These are phyloP conservation scores for Agrilus cyanescens DNA, from an alignment of 2,888 invertebrate species.

Conservation along the genomic window DNA sequence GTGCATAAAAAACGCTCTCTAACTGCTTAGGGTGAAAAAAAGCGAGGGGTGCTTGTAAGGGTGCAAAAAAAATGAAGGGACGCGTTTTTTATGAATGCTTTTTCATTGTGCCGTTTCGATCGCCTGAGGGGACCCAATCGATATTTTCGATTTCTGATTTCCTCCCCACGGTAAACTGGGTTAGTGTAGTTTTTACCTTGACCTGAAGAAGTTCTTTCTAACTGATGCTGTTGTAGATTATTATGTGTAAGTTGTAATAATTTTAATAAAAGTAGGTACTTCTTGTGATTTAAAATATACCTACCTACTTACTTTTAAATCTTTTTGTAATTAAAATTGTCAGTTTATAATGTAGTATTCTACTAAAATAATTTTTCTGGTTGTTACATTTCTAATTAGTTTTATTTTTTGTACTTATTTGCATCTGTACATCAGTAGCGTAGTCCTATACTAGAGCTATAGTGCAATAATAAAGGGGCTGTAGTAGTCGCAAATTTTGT, in stretches of 20 bases:
- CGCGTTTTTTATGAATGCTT: constrained; percentile 35
- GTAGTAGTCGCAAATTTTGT: too few relatives aligned
- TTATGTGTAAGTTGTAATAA: too few relatives aligned
- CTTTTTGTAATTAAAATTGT: background rate
- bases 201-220: constrained; percentile 5
- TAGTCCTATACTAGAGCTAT: too few relatives aligned
- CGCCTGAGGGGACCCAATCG: constrained; percentile 31
- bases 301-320: too few relatives aligned
- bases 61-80: constrained; percentile 28
- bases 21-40: constrained; percentile 28
- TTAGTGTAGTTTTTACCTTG: constrained; percentile 32
- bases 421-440: too few relatives aligned
- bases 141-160: constrained; percentile 33
- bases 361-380: too few relatives aligned
- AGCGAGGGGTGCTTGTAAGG: constrained; percentile 29
- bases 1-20: constrained; percentile 17
- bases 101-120: constrained; percentile 32
- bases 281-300: too few relatives aligned
- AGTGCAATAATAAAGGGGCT: too few relatives aligned
- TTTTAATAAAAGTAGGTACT: too few relatives aligned
- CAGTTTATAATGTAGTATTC: background rate
- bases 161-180: constrained; percentile 27
- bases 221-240: too few relatives aligned
- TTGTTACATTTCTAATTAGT: too few relatives aligned
- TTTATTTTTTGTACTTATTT: too few relatives aligned